Conservation (phyloP, 2,797 vertebrate genomes). For the Champsocephalus gunnari region DNA sequence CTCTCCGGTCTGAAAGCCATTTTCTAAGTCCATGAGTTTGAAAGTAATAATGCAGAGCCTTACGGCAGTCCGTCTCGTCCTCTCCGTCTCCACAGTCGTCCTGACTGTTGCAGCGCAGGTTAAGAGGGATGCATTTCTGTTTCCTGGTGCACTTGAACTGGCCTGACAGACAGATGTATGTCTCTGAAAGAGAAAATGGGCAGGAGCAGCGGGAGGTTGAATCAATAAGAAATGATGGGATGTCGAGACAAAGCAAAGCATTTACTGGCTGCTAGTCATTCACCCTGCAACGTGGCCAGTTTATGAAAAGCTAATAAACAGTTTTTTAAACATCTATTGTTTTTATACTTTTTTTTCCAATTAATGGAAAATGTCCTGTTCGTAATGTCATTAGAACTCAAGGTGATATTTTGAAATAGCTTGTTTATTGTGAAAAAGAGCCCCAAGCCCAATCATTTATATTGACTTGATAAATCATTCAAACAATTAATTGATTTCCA, state of each 20-base stretch:
- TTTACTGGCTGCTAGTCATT: background rate
- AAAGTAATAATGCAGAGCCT: conserved; percentile 71
- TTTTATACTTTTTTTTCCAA: background rate
- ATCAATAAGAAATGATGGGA: conserved; percentile 15
- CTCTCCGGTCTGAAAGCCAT: conserved; percentile 8
- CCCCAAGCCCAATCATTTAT: background rate
- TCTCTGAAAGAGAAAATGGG: conserved; percentile 83
- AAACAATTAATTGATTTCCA: background rate
- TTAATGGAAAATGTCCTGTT: background rate
- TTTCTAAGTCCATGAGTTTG: conserved; percentile 33
- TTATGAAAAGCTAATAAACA: background rate
- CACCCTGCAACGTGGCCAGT: background rate
- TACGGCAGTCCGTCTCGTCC: conserved; percentile 97
- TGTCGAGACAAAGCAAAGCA: conserved; percentile 8
- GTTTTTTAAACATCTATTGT: background rate
- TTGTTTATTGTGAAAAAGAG: background rate
- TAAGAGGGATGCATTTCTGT: conserved; percentile 91
- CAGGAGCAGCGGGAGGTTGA: background rate
- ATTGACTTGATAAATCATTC: background rate
- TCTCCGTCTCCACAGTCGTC: conserved; percentile 97
- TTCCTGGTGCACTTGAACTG: conserved; percentile 97
- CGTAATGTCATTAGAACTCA: background rate
- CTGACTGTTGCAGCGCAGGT: conserved; percentile 96
- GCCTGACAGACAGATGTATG: conserved; percentile 95
- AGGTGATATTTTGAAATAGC: background rate